These are phyloP conservation scores for Brachionus rotundiformis DNA, from an alignment of 1,140 invertebrate genomes.

Conservation along the genomic window DNA sequence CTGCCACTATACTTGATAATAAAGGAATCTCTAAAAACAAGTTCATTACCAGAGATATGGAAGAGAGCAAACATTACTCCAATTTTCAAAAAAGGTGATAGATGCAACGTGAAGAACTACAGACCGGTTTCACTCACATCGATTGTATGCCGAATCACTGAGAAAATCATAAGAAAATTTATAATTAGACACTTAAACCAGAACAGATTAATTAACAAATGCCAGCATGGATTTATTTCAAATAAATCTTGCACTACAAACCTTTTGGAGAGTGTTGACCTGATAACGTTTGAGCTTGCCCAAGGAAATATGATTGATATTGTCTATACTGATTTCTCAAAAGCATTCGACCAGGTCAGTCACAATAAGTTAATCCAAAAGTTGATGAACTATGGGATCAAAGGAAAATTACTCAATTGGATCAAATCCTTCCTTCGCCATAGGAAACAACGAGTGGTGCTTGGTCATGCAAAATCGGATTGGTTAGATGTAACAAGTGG, in stretches of 20 bases:
- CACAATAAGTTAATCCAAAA: conserved; percentile 52
- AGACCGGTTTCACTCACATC: conserved; percentile 41
- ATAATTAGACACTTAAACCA: background rate
- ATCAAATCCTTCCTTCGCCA: conserved; percentile 50
- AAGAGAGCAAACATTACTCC: conserved; percentile 34
- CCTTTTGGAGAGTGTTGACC: conserved; percentile 51
- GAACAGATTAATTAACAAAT: background rate
- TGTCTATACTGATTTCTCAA: too few species aligned
- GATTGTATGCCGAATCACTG: background rate
- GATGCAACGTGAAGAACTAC: conserved; percentile 30
- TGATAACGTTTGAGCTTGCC: conserved; percentile 22
- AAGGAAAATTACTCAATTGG: conserved; percentile 46
- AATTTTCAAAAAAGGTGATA: conserved; percentile 24
- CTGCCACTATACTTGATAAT: background rate
- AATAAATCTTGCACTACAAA: conserved; percentile 23
- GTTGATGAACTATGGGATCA: conserved; percentile 45
- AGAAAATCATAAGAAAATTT: conserved; percentile 30
- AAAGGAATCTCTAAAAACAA: background rate
- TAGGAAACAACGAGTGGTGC: conserved; percentile 39
- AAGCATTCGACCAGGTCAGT: background rate
- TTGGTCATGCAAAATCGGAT: conserved; percentile 49
- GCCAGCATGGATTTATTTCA: conserved; percentile 13
- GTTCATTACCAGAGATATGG: background rate
- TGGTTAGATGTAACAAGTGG: conserved; percentile 41
- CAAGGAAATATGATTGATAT: too few species aligned